These are phyloP conservation scores for Montipora sp. DNA, from an alignment of 64 coral and sea anemone species.

Conservation along the genomic window DNA sequence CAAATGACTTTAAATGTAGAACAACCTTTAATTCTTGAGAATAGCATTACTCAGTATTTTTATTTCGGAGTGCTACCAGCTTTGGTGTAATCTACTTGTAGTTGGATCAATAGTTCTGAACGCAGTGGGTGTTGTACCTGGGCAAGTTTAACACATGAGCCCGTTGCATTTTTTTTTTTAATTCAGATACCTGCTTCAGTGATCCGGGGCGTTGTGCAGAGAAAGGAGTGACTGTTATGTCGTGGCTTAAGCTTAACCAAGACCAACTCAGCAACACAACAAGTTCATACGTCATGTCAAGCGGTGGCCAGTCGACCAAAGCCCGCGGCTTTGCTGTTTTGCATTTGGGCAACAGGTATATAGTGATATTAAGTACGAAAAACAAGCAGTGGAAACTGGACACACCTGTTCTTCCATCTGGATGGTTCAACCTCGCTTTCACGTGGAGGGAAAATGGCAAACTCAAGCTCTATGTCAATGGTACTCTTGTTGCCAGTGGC, in stretches of 20 bases:
- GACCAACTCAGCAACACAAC: slow-evolving; percentile 40
- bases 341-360: slow-evolving; percentile 65
- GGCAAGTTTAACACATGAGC: neutral
- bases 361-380: slow-evolving; percentile 81
- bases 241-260: slow-evolving; percentile 77
- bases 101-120: too few relatives aligned
- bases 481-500: slow-evolving; percentile 43
- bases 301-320: slow-evolving; percentile 85
- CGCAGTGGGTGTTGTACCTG: too few relatives aligned
- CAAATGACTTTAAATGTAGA: too few relatives aligned
- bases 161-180: too few relatives aligned
- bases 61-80: too few relatives aligned
- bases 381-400: slow-evolving; percentile 81
- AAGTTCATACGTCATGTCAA: slow-evolving; percentile 85
- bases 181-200: slow-evolving; percentile 88
- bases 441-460: slow-evolving; percentile 61
- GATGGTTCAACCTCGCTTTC: slow-evolving; percentile 80
- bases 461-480: slow-evolving; percentile 77
- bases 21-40: too few relatives aligned
- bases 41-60: too few relatives aligned
- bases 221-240: slow-evolving; percentile 75
- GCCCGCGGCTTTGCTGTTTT: slow-evolving; percentile 86
- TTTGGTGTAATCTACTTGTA: too few relatives aligned
- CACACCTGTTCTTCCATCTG: slow-evolving; percentile 60
- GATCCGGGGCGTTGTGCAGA: slow-evolving; percentile 75